These are phyloP conservation scores for Tonatia bakeri DNA, from an alignment of 2,113 vertebrate genomes.

Conservation along the genomic window DNA sequence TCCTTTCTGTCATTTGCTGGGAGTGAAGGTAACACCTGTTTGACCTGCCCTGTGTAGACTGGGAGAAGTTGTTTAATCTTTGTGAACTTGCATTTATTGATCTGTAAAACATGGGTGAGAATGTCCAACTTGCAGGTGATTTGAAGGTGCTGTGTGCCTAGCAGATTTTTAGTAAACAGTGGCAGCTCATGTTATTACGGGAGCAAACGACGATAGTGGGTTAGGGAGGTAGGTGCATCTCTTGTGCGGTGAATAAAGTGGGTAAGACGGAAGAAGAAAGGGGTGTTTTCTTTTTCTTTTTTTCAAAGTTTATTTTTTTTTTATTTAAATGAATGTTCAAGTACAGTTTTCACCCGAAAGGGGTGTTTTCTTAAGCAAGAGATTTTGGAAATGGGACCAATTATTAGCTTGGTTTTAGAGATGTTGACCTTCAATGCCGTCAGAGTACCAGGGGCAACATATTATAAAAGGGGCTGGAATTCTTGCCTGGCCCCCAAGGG, in stretches of 20 bases:
- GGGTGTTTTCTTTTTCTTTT: no score
- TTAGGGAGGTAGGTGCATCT: not conserved
- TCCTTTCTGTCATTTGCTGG: not conserved
- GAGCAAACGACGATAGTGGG: not conserved
- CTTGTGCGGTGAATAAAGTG: not conserved
- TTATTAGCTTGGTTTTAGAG: not conserved
- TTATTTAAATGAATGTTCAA: no score
- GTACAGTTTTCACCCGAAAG: no score
- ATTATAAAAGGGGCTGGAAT: not conserved
- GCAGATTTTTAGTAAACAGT: not conserved
- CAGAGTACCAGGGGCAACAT: not conserved
- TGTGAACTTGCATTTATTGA: not conserved
- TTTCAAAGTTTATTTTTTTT: no score
- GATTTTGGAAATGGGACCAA: not conserved
- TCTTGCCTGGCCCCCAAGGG: not conserved
- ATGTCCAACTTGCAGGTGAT: not conserved
- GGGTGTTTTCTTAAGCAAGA: not conserved
- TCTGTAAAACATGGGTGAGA: not conserved
- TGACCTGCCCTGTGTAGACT: not conserved
- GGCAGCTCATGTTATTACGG: not conserved
- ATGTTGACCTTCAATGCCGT: conserved; percentile 9
- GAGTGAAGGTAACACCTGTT: not conserved
- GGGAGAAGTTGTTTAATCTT: not conserved
- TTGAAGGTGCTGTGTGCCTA: not conserved
- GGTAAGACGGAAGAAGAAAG: not conserved